Conservation (phyloP, 1,140 invertebrate species). For the Tenebrio molitor region DNA sequence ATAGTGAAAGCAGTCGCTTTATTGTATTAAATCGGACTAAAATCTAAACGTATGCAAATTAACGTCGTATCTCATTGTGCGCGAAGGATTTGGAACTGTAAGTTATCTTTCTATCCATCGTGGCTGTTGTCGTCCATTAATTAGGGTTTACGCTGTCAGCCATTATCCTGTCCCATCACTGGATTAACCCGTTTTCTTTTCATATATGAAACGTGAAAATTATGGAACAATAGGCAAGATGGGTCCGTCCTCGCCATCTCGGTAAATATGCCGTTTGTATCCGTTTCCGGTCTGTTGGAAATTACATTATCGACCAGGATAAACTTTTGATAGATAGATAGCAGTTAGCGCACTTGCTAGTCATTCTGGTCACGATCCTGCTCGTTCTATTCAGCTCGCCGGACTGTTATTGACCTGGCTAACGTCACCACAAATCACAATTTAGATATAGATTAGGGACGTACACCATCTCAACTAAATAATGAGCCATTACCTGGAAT, state of each 20-base stretch:
- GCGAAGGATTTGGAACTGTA: constrained; percentile 43
- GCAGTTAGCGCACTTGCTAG: constrained; percentile 47
- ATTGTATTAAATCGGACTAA: constrained; percentile 46
- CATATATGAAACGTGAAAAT: constrained; percentile 33
- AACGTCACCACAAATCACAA: constrained; percentile 55
- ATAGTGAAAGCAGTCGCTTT: constrained; percentile 39
- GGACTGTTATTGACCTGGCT: constrained; percentile 49
- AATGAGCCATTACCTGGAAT: constrained; percentile 39
- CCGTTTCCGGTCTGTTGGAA: constrained; percentile 48
- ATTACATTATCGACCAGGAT: constrained; percentile 57
- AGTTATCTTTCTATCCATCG: constrained; percentile 50
- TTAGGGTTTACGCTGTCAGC: constrained; percentile 44
- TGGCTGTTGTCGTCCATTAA: constrained; percentile 47
- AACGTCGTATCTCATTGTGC: constrained; percentile 45
- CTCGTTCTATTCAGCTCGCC: constrained; percentile 48
- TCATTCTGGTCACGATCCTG: constrained; percentile 52
- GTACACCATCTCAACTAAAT: constrained; percentile 36
- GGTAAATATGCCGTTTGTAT: constrained; percentile 48
- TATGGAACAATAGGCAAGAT: constrained; percentile 24
- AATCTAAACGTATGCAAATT: constrained; percentile 49
- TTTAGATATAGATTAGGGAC: constrained; percentile 49
- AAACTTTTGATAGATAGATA: constrained; percentile 58
- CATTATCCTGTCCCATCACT: constrained; percentile 41
- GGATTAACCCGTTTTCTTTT: constrained; percentile 42
- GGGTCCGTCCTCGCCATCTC: constrained; percentile 20